Percentiles rank a stretch among this genome's conserved stretches.
phyloP scores from a whole-genome alignment of 92 coral and sea anemone genomes.

The Zoanthus gigantus region DNA sequence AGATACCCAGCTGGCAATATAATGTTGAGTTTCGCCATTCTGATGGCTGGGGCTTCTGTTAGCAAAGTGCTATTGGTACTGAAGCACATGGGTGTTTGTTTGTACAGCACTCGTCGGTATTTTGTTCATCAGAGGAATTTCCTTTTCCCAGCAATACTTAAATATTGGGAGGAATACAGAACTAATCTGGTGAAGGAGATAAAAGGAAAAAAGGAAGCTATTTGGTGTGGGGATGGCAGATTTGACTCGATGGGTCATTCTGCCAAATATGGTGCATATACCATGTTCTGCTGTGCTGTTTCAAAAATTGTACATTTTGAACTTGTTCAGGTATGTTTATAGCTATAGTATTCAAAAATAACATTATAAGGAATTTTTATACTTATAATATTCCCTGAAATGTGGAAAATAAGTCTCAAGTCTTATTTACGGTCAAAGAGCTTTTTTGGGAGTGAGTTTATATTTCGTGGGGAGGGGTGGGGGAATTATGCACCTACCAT shows the following conservation, averaged over 20 bases:
- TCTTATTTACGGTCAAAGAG: background rate
- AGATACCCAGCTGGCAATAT: constrained; percentile 72
- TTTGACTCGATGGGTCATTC: constrained; percentile 40
- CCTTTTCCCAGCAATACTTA: constrained; percentile 37
- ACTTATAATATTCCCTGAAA: background rate
- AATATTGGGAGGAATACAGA: constrained; percentile 23
- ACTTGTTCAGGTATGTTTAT: constrained; percentile 9
- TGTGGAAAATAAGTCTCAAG: constrained; percentile 7
- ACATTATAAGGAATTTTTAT: background rate
- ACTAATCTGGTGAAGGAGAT: constrained; percentile 25
- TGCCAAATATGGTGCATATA: constrained; percentile 42
- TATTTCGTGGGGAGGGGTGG: background rate
- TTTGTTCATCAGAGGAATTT: constrained; percentile 22
- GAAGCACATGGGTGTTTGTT: constrained; percentile 32
- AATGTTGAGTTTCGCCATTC: constrained; percentile 58
- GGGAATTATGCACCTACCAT: background rate
- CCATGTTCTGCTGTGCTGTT: constrained; percentile 8
- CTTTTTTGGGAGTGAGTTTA: constrained; percentile 1
- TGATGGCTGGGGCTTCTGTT: constrained; percentile 73
- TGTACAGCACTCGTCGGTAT: constrained; percentile 19
- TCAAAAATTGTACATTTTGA: constrained; percentile 16
- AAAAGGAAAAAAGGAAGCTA: constrained; percentile 6
- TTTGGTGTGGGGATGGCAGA: constrained; percentile 46
- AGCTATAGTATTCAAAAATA: background rate
- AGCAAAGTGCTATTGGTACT: constrained; percentile 47